Percentiles rank a stretch among this genome's conserved stretches.
phyloP scores from a whole-genome alignment of 1,140 invertebrate species.

The Brachionus plicatilis region DNA sequence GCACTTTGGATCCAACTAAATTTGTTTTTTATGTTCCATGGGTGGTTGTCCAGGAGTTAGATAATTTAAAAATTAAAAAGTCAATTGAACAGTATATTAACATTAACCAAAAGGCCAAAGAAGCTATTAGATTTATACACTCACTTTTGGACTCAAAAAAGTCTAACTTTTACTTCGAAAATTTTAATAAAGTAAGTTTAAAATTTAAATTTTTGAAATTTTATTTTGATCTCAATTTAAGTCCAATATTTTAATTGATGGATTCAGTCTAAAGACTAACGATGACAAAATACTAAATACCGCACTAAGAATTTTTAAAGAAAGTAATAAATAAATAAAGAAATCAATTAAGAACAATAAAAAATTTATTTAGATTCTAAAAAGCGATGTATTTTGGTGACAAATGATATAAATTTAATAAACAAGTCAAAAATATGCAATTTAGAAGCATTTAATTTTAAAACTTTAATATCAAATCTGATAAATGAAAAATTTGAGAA shows the following conservation, averaged over 20 bases:
- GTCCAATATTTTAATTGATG: not conserved
- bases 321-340: not conserved
- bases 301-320: not conserved
- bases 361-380: not conserved
- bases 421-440: conserved; percentile 31
- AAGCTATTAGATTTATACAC: not conserved
- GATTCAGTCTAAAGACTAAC: not conserved
- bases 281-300: conserved; percentile 4
- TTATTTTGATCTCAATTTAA: not conserved
- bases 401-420: conserved; percentile 31
- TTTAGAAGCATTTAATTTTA: not conserved
- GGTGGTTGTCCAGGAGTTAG: conserved; percentile 19
- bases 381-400: not conserved
- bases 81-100: not conserved
- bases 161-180: not conserved
- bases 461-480: not conserved
- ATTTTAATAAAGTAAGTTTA: not conserved
- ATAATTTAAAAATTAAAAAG: conserved; percentile 19
- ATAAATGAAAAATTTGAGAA: not conserved
- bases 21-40: not conserved
- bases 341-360: not conserved
- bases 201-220: not conserved
- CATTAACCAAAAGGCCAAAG: not conserved
- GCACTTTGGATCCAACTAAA: not conserved
- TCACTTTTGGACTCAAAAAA: not conserved